Conservation (phyloP, 2,888 invertebrate species). For the Lissonota sp. region DNA sequence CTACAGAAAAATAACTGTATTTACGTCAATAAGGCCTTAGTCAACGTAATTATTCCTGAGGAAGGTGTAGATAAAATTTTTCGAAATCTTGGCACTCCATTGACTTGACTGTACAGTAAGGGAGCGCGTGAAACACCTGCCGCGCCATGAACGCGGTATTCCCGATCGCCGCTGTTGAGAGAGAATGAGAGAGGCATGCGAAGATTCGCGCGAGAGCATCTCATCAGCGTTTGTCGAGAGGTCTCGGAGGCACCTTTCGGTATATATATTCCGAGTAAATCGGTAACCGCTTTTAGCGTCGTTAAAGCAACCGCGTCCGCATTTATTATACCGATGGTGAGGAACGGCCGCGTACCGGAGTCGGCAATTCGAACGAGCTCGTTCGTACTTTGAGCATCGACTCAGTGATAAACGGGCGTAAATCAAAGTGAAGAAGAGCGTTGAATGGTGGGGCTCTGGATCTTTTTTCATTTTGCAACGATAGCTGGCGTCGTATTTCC, state of each 20-base stretch:
- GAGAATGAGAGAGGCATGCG: not conserved
- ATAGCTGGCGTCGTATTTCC: conserved; percentile 37
- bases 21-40: no score
- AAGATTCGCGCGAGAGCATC: conserved; percentile 34
- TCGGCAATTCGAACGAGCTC: conserved; percentile 55
- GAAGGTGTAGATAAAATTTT: conserved; percentile 20
- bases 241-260: conserved; percentile 44
- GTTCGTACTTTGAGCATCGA: conserved; percentile 31
- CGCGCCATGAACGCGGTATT: conserved; percentile 42
- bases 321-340: conserved; percentile 58
- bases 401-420: no score
- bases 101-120: not conserved
- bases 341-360: conserved; percentile 58
- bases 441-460: no score
- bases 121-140: conserved; percentile 62
- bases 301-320: conserved; percentile 64
- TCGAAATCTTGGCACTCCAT: conserved; percentile 22
- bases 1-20: no score
- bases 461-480: no score
- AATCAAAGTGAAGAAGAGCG: no score
- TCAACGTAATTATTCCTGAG: no score
- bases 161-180: not conserved
- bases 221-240: conserved; percentile 17
- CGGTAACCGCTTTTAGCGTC: conserved; percentile 64
- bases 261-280: conserved; percentile 56